phyloP scores from a whole-genome alignment of 2,113 vertebrate species.

The Falcunculus frontatus region DNA sequence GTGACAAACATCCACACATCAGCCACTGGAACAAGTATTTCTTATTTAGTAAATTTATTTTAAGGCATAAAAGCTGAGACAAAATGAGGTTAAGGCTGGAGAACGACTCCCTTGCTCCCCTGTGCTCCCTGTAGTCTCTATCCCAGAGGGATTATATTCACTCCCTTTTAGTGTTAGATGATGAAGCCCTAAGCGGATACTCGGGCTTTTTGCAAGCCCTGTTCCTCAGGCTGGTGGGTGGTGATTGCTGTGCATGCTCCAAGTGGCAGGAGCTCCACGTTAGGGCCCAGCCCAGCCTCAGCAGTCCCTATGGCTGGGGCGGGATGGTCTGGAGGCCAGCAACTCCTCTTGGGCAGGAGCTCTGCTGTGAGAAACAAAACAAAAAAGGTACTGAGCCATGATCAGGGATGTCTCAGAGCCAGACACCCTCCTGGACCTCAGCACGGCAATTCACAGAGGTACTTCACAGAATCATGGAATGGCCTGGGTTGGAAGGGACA shows the following conservation, averaged over 20 bases:
- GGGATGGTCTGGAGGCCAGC: not conserved
- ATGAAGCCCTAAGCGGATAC: not conserved
- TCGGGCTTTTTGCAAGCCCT: not conserved
- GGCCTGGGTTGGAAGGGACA: not conserved
- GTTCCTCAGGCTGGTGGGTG: not conserved
- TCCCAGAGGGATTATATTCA: too few relatives aligned
- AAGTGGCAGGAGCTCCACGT: not conserved
- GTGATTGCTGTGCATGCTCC: not conserved
- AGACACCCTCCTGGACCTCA: not conserved
- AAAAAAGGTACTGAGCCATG: not conserved
- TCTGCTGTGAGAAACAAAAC: not conserved
- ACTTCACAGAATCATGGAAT: not conserved
- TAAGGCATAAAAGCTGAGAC: not conserved
- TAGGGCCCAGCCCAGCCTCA: rapidly evolving
- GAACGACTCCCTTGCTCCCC: rapidly evolving
- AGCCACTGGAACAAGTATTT: not conserved
- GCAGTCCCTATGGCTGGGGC: not conserved
- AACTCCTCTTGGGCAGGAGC: not conserved
- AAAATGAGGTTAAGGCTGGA: not conserved
- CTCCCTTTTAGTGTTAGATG: not conserved
- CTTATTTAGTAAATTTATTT: not conserved
- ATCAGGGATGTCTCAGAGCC: not conserved
- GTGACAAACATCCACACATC: not conserved
- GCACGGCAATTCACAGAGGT: not conserved
- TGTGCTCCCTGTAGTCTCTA: not conserved